A percentile compares a stretch with the other conserved stretches of the same genome.
These are phyloP conservation scores for Hyposoter dolosus DNA, from an alignment of 2,888 invertebrate species.

Conservation along the genomic window DNA sequence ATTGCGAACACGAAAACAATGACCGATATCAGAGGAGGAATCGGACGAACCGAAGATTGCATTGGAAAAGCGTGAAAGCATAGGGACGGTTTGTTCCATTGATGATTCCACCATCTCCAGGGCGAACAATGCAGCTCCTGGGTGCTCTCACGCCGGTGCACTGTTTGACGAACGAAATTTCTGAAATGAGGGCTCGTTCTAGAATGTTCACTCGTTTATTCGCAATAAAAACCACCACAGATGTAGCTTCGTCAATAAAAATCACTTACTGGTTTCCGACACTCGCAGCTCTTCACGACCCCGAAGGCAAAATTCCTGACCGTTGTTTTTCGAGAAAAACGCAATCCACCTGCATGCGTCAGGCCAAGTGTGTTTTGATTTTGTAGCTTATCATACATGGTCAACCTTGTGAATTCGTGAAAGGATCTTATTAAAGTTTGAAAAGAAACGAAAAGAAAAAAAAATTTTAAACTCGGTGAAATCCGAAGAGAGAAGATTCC, in stretches of 20 bases:
- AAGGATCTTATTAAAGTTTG: conserved; percentile 42
- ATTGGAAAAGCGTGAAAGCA: conserved; percentile 69
- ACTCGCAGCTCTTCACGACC: background rate
- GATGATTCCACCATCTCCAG: conserved; percentile 32
- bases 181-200: conserved; percentile 64
- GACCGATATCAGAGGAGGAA: conserved; percentile 66
- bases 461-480: conserved; percentile 27
- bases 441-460: conserved; percentile 13
- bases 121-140: conserved; percentile 52
- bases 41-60: conserved; percentile 67
- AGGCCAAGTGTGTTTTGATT: background rate
- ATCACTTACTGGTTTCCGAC: background rate
- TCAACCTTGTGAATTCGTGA: background rate
- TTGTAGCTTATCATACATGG: background rate
- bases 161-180: conserved; percentile 63
- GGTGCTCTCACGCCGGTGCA: conserved; percentile 28
- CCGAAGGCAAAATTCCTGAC: background rate
- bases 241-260: no score
- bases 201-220: conserved; percentile 58
- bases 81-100: conserved; percentile 39
- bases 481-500: conserved; percentile 49
- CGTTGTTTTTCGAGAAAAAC: background rate
- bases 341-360: no score
- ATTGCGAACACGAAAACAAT: conserved; percentile 68
- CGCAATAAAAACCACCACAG: background rate